A percentile compares a stretch with the other conserved stretches of the same genome.
phyloP scores from a whole-genome alignment of 2,113 vertebrate genomes.

The Pelusios castaneus region DNA sequence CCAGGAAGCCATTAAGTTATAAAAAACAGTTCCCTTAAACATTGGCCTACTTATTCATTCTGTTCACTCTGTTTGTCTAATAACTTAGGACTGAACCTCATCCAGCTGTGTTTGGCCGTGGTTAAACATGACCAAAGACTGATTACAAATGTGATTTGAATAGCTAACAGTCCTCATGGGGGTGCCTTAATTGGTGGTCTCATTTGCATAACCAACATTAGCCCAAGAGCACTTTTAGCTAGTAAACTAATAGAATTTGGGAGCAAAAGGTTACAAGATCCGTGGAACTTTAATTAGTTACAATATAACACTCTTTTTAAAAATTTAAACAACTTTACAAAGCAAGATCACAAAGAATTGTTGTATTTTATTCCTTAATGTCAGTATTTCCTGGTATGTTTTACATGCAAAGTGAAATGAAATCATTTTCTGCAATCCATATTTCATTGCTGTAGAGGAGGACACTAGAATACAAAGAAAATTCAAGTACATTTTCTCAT shows the following conservation, averaged over 20 bases:
- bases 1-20: slow-evolving; percentile 56
- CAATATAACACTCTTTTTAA: slow-evolving; percentile 9
- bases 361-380: slow-evolving; percentile 35
- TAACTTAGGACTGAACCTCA: slow-evolving; percentile 39
- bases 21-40: slow-evolving; percentile 65
- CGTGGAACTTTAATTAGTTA: slow-evolving; percentile 14
- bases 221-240: background rate
- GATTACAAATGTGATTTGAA: slow-evolving; percentile 54
- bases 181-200: background rate
- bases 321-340: slow-evolving; percentile 49
- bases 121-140: slow-evolving; percentile 56
- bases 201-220: slow-evolving; percentile 20
- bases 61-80: slow-evolving; percentile 27
- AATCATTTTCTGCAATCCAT: slow-evolving; percentile 20
- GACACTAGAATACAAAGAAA: slow-evolving; percentile 32
- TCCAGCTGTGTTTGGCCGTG: slow-evolving; percentile 29
- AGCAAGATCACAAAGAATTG: slow-evolving; percentile 47
- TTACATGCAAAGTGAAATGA: slow-evolving; percentile 30
- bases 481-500: slow-evolving; percentile 24
- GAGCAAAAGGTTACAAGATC: slow-evolving; percentile 16
- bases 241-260: slow-evolving; percentile 21
- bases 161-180: slow-evolving; percentile 6
- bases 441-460: background rate
- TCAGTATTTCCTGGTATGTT: slow-evolving; percentile 57
- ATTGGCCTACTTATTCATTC: slow-evolving; percentile 54